These are phyloP conservation scores for Eptesicus fuscus DNA, from an alignment of 2,113 vertebrate species.

Conservation along the genomic window DNA sequence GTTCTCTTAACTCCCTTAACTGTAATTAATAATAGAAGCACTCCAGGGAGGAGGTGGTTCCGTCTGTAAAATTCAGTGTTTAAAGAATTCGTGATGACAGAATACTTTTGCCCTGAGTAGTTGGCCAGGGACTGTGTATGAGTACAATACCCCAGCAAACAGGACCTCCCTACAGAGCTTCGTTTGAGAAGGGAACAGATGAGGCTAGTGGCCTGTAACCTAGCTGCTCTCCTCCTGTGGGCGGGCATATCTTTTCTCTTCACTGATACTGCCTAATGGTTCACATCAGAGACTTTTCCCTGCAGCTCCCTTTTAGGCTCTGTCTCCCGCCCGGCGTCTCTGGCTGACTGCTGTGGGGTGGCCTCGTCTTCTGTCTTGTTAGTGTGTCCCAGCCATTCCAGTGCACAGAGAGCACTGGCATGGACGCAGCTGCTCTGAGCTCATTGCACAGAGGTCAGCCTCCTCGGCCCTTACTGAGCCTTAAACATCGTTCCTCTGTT, in stretches of 20 bases:
- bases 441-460: neutral
- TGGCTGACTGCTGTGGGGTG: neutral
- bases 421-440: neutral
- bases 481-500: neutral
- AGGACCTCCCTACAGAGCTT: neutral
- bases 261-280: neutral
- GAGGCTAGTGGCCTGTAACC: neutral
- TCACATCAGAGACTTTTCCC: neutral
- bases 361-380: neutral
- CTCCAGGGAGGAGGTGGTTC: neutral
- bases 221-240: neutral
- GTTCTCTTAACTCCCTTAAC: neutral
- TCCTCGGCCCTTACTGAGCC: neutral
- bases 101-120: neutral
- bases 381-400: neutral
- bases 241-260: neutral
- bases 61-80: neutral
- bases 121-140: neutral
- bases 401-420: neutral
- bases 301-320: neutral
- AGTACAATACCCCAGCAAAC: neutral
- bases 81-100: neutral
- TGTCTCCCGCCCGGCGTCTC: neutral
- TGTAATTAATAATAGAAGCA: conserved; percentile 2
- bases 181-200: neutral